Conservation (phyloP, 92 coral and sea anemone species). For the Metridium senile region DNA sequence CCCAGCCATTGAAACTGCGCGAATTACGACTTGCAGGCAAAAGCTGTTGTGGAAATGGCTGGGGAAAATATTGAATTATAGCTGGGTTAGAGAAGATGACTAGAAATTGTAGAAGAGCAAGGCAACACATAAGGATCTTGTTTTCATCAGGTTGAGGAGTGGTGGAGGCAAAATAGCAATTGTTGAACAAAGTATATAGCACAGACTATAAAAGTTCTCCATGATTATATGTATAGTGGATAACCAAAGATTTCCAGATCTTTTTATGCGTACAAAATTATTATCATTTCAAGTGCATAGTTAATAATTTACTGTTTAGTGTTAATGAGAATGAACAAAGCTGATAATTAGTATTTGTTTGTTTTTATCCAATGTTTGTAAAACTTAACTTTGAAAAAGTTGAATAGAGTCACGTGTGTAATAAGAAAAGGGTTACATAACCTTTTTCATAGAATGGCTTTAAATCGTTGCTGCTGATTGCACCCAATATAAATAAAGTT, state of each 20-base stretch:
- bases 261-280: too few species aligned
- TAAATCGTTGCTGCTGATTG: too few species aligned
- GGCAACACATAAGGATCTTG: slow-evolving; percentile 1
- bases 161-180: slow-evolving; percentile 12
- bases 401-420: too few species aligned
- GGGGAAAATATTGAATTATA: neutral
- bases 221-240: neutral
- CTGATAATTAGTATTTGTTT: too few species aligned
- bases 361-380: too few species aligned
- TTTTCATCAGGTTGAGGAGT: neutral
- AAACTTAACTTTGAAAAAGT: too few species aligned
- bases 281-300: too few species aligned
- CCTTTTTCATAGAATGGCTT: too few species aligned
- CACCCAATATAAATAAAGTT: too few species aligned
- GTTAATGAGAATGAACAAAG: too few species aligned
- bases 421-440: too few species aligned
- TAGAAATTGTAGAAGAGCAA: slow-evolving; percentile 8
- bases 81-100: neutral
- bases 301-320: too few species aligned
- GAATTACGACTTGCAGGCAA: slow-evolving; percentile 16
- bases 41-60: slow-evolving; percentile 9
- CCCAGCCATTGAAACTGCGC: neutral
- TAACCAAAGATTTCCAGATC: slow-evolving; percentile 4
- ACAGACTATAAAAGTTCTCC: slow-evolving; percentile 8
- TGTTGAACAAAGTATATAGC: slow-evolving; percentile 1